Evolutionary conservation across 2,113 vertebrate species (phyloP).

Genomic region (Gorsachius goisagi): DNA sequence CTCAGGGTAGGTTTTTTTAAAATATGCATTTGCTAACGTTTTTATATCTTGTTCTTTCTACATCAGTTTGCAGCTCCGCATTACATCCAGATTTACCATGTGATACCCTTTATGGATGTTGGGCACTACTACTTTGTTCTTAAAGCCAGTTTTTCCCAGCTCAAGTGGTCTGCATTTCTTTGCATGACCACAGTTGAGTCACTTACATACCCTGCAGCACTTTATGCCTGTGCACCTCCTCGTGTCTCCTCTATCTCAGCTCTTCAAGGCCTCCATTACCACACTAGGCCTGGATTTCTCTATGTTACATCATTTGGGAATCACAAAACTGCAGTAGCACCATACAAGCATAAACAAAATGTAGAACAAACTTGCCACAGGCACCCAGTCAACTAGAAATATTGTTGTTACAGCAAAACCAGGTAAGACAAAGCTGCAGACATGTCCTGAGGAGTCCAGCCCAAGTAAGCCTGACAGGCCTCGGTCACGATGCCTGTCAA

Average conservation of each 20-base stretch:
- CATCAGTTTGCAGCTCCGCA: not conserved
- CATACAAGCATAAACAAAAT: not conserved
- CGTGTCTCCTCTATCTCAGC: accelerated
- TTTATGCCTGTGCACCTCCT: not conserved
- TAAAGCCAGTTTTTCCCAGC: not conserved
- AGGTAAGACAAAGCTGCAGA: not conserved
- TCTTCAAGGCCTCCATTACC: no score
- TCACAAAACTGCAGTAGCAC: not conserved
- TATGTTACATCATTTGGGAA: accelerated
- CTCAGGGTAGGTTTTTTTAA: not conserved
- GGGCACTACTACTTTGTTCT: not conserved
- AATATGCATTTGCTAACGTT: accelerated
- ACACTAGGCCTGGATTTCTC: not conserved
- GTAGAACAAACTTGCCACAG: not conserved
- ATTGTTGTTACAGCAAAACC: not conserved
- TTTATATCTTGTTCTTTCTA: not conserved
- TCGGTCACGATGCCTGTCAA: not conserved
- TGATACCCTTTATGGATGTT: accelerated
- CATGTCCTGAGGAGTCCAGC: not conserved
- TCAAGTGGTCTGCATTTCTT: not conserved
- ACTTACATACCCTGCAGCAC: accelerated
- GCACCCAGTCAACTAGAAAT: not conserved
- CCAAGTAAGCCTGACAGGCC: not conserved
- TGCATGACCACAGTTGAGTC: accelerated
- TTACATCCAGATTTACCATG: not conserved